Conservation (phyloP, 2,888 invertebrate species). For the Amblyjoppa proteus region DNA sequence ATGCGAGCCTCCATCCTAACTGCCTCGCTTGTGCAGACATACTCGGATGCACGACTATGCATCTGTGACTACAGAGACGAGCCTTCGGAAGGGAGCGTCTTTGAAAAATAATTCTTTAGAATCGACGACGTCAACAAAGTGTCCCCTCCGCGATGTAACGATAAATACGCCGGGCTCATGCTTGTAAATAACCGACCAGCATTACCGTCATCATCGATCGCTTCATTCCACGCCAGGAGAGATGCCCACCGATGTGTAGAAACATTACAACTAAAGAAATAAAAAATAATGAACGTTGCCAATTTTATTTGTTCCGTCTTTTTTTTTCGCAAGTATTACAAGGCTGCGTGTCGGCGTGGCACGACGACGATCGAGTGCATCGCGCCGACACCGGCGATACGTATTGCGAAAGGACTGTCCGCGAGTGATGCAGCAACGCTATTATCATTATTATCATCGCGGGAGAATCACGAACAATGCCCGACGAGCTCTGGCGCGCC, state of each 20-base stretch:
- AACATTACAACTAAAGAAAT: not conserved
- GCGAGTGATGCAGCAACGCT: constrained; percentile 53
- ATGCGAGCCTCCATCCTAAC: not conserved
- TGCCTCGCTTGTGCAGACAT: not conserved
- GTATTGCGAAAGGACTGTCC: constrained; percentile 55
- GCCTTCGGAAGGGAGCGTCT: not conserved
- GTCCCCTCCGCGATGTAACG: not conserved
- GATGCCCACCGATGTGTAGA: not conserved
- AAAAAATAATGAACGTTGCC: constrained; percentile 17
- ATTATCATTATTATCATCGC: constrained; percentile 61
- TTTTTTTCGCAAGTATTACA: constrained; percentile 66
- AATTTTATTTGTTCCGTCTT: constrained; percentile 34
- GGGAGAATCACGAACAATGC: constrained; percentile 64
- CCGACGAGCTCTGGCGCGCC: constrained; percentile 19
- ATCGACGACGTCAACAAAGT: not conserved
- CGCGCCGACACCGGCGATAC: constrained; percentile 36
- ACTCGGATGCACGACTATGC: not conserved
- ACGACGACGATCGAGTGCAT: constrained; percentile 49
- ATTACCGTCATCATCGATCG: not conserved
- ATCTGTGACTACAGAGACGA: not conserved
- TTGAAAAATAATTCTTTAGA: not conserved
- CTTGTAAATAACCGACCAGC: too few species aligned
- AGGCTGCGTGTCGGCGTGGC: constrained; percentile 56
- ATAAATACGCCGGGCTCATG: not conserved
- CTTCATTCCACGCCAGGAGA: constrained; percentile 15